Evolutionary conservation across 1,140 invertebrate genomes (phyloP), one percentile per base, ranked within the genome.

Genomic region (Dreissena polymorpha): DNA sequence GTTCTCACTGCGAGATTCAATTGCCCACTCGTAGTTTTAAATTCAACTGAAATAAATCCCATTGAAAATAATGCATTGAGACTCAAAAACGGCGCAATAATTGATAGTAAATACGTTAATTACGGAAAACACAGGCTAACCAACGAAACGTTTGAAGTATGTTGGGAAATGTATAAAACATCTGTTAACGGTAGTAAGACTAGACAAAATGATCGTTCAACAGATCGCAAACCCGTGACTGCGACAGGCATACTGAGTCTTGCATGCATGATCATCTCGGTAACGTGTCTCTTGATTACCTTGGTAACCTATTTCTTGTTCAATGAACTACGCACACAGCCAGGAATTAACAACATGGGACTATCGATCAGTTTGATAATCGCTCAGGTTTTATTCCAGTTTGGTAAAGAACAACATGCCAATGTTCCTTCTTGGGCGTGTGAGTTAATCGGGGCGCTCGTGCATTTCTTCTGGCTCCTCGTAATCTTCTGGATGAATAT

Each of bases 161-260:
- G 53, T 55, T 55, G 12, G 53, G 53, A 55, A 12, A 18, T 12
- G 18, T 55, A 55, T 18, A 55, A 12, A 12, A 18, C 53, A 55
- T 12, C 12, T 12, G 12, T 12, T 12, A 55, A 55, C 18, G 12
- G 12, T 12, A 55, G 12, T 12, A 55, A 12, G 18, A 55, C 12
- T 18, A 18, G 53, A 55, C 53, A 12, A 12, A 55, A 12, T 12
- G 18, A 12, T 55, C 53, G 12, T 12, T 12, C 53, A 55, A 55
- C 53, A 55, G 53, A 55, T 12, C 12, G 53, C 53, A 12, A 55
- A 55, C 18, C 53, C 12, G 18, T 74, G 29, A 39, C 39, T 21
- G 18, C 64, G 21, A 70, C 50, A 55, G 67, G 65, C 10, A 68
- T 70, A 12, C 12, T 93, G 8, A 89, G 92, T 13, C 21, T 85